These are phyloP conservation scores for Cheilosia pagana DNA, from an alignment of 2,888 invertebrate species.

Conservation along the genomic window DNA sequence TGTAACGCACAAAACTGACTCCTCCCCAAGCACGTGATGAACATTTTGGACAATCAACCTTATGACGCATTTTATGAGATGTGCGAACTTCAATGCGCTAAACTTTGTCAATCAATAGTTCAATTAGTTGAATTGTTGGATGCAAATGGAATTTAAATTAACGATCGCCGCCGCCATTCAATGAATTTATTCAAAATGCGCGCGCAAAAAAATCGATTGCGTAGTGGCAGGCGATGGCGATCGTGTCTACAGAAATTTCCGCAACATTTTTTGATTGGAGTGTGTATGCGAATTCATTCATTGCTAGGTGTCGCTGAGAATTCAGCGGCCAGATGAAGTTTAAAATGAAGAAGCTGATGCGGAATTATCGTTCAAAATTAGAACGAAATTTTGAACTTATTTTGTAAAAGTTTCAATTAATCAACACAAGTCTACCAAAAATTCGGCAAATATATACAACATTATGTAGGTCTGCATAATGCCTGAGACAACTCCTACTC, in stretches of 20 bases:
- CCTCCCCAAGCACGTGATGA: conserved; percentile 51
- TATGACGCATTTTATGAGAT: conserved; percentile 18
- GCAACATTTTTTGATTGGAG: conserved; percentile 47
- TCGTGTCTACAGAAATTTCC: conserved; percentile 24
- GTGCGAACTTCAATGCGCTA: conserved; percentile 24
- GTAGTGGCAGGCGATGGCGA: conserved; percentile 40
- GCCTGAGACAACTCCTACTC: neutral
- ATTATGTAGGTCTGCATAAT: too few relatives aligned
- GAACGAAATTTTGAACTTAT: too few relatives aligned
- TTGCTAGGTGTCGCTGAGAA: too few relatives aligned
- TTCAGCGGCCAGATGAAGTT: too few relatives aligned
- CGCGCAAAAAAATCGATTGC: conserved; percentile 51
- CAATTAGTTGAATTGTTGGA: conserved; percentile 60
- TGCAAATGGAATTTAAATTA: conserved; percentile 65
- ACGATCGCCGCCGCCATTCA: conserved; percentile 45
- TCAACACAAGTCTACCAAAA: too few relatives aligned
- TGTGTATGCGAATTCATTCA: neutral
- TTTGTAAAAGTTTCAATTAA: too few relatives aligned
- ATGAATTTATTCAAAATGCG: conserved; percentile 26
- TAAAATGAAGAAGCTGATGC: too few relatives aligned
- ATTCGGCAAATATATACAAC: too few relatives aligned
- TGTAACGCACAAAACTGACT: conserved; percentile 7
- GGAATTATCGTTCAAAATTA: too few relatives aligned
- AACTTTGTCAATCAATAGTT: conserved; percentile 60
- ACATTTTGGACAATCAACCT: conserved; percentile 8